Evolutionary conservation across 2,797 vertebrate genomes (phyloP).

Genomic region (Chloroceryle amazona): DNA sequence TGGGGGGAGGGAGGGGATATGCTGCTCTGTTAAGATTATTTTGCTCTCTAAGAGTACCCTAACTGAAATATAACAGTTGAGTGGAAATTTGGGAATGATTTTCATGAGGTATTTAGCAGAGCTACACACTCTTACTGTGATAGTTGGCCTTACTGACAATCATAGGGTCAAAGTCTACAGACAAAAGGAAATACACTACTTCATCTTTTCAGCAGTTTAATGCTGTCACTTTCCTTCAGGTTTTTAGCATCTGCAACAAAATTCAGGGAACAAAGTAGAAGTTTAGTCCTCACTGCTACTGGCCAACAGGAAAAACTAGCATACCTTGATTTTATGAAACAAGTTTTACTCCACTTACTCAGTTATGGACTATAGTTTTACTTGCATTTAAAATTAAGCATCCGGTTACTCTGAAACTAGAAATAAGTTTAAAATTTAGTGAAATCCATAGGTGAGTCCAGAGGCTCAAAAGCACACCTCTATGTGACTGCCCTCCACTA

Average conservation of each 20-base stretch:
- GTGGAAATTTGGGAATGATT: slow-evolving; percentile 9
- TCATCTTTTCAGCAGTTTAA: not conserved
- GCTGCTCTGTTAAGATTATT: slow-evolving; percentile 44
- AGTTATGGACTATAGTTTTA: not conserved
- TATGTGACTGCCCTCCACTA: not conserved
- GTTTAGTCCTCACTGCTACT: not conserved
- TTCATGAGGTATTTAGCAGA: not conserved
- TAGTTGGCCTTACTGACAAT: not conserved
- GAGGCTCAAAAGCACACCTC: not conserved
- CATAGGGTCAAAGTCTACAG: not conserved
- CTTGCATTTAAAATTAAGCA: not conserved
- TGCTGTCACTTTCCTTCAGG: not conserved
- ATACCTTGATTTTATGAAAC: not conserved
- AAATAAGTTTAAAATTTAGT: not conserved
- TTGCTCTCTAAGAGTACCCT: not conserved
- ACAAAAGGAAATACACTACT: not conserved
- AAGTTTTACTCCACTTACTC: not conserved
- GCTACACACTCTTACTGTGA: not conserved
- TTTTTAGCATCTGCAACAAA: not conserved
- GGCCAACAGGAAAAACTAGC: not conserved
- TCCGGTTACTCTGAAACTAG: not conserved
- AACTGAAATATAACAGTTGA: slow-evolving; percentile 8
- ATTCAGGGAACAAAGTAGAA: not conserved
- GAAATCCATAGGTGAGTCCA: not conserved
- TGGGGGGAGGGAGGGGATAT: not conserved